Base-by-base conservation (phyloP, 2,797 vertebrate genomes). In the Gastrophryne carolinensis region DNA sequence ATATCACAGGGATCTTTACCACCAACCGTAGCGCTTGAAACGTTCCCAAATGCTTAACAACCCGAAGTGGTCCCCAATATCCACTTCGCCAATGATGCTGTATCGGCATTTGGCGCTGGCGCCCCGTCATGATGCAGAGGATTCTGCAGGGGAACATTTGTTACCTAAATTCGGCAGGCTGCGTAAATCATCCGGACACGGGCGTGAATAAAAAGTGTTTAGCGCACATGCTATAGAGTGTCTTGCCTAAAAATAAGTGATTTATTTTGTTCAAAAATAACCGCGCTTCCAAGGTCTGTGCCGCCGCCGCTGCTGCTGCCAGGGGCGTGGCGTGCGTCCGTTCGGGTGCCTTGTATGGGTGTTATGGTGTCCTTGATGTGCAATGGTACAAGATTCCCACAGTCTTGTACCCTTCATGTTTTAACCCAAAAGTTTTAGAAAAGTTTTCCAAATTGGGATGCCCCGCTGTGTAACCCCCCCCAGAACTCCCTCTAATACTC, bases 201-300 rank as follows among this genome's bases (percentile, higher is more conserved):
- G 24, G 17, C 3, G 30, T 47, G 23, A 67, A 27, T 67, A 54
- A 35, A 26, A 66, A 29, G 10, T 39, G 32, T 67, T 54, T 67
- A 54, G 30, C 49, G 3, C 47, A 17, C 29, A 67, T 67, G 64
- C 52, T 67, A 67, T 67, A 67, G 49, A 39, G 35, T 30, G 32
- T 37, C 64, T 67, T 26, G 19, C 19, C 64, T 67, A 67, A 67
- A 67, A 67, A 67, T 67, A 67, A 67, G 21, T 67, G 64, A 67
- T 67, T 67, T 67, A 67, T 67, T 67, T 67, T 53, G 21, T 52
- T 54, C 64, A 53, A 39, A 53, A 67, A 67, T 67, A 37, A 53
- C 64, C 39, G 24, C 21, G 66, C 35, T 69, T 52, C 66, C 39
- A 44, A 57, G 37, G 35, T 41, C 35, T 44, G 15, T 44, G 52